Percentiles rank a stretch among this genome's conserved stretches.
Evolutionary conservation across 2,113 vertebrate genomes (phyloP).

Genomic region (Esox niger): DNA sequence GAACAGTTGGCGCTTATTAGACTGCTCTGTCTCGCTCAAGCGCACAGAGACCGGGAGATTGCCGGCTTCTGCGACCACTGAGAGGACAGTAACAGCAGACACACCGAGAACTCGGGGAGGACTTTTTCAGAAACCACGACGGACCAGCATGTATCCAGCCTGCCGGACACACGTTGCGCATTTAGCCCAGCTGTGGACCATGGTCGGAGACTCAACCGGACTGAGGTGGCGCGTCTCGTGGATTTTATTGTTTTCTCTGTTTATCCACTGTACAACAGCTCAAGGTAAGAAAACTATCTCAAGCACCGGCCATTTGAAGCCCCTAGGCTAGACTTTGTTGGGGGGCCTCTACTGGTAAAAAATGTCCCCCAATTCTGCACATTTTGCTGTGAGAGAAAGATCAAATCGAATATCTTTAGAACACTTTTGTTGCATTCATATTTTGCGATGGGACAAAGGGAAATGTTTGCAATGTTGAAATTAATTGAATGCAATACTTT

Average conservation of each 20-base stretch:
- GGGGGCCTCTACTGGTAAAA: too few relatives aligned
- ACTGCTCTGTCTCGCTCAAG: constrained; percentile 30
- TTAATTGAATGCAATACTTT: too few relatives aligned
- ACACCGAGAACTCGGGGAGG: constrained; percentile 22
- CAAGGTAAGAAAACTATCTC: constrained; percentile 78
- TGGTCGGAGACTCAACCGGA: constrained; percentile 55
- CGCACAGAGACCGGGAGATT: constrained; percentile 9
- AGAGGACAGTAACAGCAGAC: constrained; percentile 10
- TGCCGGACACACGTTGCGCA: constrained; percentile 63
- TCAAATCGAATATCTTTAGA: too few relatives aligned
- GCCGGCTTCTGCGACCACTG: neutral
- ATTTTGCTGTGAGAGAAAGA: too few relatives aligned
- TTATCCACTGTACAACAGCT: constrained; percentile 56
- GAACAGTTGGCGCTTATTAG: constrained; percentile 14
- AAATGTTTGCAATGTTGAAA: too few relatives aligned
- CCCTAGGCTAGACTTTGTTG: too few relatives aligned
- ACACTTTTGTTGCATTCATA: too few relatives aligned
- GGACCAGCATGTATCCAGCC: constrained; percentile 40
- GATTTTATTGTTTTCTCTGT: constrained; percentile 70
- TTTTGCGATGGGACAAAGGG: too few relatives aligned
- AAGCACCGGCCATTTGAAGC: too few relatives aligned
- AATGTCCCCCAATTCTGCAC: too few relatives aligned
- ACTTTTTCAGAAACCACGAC: constrained; percentile 30
- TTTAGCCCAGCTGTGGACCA: constrained; percentile 46
- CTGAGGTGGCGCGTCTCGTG: constrained; percentile 67